Conservation (phyloP, 2,888 invertebrate species). For the Hydraecia micacea region DNA sequence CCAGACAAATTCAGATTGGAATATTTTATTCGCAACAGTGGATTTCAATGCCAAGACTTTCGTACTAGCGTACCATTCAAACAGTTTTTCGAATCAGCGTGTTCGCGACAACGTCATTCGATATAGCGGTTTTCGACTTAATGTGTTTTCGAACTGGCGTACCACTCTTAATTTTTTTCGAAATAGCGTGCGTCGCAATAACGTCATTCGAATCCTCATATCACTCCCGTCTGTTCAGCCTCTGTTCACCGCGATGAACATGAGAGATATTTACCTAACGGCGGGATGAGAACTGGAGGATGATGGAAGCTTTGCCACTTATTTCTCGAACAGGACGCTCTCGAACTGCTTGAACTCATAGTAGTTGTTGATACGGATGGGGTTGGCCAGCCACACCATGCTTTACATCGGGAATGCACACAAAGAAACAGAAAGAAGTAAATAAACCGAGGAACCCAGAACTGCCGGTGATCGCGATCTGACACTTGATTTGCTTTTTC, state of each 20-base stretch:
- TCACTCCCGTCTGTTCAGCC: not conserved
- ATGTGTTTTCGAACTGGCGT: no score
- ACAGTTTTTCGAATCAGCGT: no score
- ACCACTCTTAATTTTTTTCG: no score
- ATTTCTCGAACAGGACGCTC: conserved; percentile 69
- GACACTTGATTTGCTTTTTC: conserved; percentile 19
- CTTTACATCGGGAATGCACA: conserved; percentile 39
- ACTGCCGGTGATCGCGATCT: not conserved
- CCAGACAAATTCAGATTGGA: no score
- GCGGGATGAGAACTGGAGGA: conserved; percentile 35
- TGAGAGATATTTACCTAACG: conserved; percentile 33
- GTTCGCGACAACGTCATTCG: no score
- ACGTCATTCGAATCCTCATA: no score
- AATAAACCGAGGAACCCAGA: not conserved
- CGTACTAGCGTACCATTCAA: no score
- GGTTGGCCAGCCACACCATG: conserved; percentile 74
- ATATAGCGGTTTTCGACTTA: no score
- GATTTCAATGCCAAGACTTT: no score
- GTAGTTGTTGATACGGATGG: conserved; percentile 78
- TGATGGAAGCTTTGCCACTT: conserved; percentile 43
- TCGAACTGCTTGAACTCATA: conserved; percentile 80
- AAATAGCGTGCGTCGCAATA: no score
- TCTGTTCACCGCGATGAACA: no score
- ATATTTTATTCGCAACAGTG: no score
- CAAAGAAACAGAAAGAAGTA: conserved; percentile 19